These are phyloP conservation scores for Drosophila ananassae DNA, from an alignment of 1,140 invertebrate species.

Conservation along the genomic window DNA sequence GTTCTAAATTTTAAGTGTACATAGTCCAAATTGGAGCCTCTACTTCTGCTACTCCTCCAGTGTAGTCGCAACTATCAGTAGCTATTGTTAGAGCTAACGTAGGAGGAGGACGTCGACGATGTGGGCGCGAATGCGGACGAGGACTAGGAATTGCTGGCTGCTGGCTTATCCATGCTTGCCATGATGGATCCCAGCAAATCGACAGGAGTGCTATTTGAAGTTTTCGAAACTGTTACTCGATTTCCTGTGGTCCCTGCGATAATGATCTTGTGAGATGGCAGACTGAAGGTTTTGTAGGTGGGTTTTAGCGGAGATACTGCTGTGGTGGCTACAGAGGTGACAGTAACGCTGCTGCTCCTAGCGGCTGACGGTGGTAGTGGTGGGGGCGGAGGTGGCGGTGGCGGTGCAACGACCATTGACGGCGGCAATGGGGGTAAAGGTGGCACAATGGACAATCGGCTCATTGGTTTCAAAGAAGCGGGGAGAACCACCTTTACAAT, in stretches of 20 bases:
- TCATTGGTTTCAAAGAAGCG: conserved; percentile 49
- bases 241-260: conserved; percentile 46
- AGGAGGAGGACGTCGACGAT: conserved; percentile 42
- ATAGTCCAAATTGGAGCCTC: conserved; percentile 50
- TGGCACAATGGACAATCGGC: conserved; percentile 53
- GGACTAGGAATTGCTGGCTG: conserved; percentile 23
- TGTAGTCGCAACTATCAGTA: conserved; percentile 38
- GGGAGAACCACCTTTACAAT: conserved; percentile 66
- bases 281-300: conserved; percentile 73
- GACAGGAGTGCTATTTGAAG: conserved; percentile 32
- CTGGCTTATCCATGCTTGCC: conserved; percentile 81
- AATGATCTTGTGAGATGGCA: conserved; percentile 69
- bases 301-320: conserved; percentile 36
- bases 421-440: conserved; percentile 64
- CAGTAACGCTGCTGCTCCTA: neutral
- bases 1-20: neutral
- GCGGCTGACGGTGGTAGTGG: conserved; percentile 16
- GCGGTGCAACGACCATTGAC: conserved; percentile 36
- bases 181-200: conserved; percentile 82
- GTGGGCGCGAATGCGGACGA: conserved; percentile 20
- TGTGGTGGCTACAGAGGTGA: conserved; percentile 1
- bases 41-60: conserved; percentile 37
- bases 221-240: conserved; percentile 25
- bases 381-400: conserved; percentile 71
- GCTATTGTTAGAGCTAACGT: conserved; percentile 59